Conservation (phyloP, 2,797 vertebrate species). For the Etheostoma nigrum region DNA sequence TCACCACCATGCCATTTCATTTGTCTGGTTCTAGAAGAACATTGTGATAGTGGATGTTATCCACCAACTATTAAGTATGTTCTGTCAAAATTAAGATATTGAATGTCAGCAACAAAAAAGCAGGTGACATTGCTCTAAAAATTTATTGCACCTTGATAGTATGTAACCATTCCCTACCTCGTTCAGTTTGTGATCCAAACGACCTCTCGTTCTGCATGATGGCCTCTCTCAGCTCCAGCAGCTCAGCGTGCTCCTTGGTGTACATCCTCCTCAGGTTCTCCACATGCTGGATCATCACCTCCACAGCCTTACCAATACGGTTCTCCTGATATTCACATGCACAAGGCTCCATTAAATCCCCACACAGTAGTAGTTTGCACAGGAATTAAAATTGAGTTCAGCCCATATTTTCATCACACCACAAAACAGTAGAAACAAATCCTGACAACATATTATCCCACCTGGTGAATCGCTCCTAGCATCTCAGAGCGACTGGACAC, state of each 20-base stretch:
- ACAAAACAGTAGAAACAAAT: neutral
- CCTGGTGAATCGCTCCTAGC: constrained; percentile 98
- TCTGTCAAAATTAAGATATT: neutral
- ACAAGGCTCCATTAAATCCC: neutral
- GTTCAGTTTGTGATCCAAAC: constrained; percentile 84
- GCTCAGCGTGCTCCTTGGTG: constrained; percentile 93
- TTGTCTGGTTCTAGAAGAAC: neutral
- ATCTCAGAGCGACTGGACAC: constrained; percentile 96
- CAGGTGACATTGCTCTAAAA: neutral
- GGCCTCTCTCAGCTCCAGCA: constrained; percentile 92
- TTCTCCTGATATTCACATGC: constrained; percentile 85
- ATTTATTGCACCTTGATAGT: neutral
- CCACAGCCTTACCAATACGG: constrained; percentile 94
- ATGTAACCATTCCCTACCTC: constrained; percentile 37
- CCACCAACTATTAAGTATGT: neutral
- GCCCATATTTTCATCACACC: neutral
- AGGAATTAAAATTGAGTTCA: neutral
- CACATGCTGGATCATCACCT: constrained; percentile 98
- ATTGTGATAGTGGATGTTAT: neutral
- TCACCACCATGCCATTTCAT: neutral
- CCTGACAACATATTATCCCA: constrained; percentile 53
- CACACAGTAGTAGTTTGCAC: neutral
- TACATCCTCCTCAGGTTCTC: constrained; percentile 97
- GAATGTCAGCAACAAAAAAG: neutral
- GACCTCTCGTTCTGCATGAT: constrained; percentile 91